phyloP scores from a whole-genome alignment of 2,113 vertebrate species.

The Nipponia nippon region DNA sequence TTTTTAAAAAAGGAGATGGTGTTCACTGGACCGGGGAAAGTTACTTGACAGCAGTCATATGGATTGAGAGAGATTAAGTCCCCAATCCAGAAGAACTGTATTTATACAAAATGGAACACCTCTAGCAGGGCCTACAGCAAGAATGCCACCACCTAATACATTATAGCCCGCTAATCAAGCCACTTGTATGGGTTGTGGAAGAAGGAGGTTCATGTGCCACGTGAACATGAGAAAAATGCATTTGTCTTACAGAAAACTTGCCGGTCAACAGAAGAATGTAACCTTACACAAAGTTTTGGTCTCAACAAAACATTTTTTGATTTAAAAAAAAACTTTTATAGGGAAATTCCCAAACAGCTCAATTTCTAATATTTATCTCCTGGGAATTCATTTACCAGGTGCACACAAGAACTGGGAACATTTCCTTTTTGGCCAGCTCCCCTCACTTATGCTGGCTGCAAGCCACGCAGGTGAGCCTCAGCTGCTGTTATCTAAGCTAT shows the following conservation, averaged over 20 bases:
- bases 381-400: constrained; percentile 3
- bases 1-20: background rate
- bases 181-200: background rate
- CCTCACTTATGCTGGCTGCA: background rate
- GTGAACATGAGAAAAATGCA: background rate
- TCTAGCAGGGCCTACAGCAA: background rate
- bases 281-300: background rate
- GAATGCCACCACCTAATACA: background rate
- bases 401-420: background rate
- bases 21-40: background rate
- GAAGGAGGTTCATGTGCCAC: background rate
- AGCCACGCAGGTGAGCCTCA: constrained; percentile 25
- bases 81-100: background rate
- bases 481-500: constrained; percentile 17
- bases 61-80: background rate
- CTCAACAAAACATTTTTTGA: background rate
- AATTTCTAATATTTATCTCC: background rate
- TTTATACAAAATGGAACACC: background rate
- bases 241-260: background rate
- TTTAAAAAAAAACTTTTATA: background rate
- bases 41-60: background rate
- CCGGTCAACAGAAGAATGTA: background rate
- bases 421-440: constrained; percentile 34
- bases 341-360: background rate
- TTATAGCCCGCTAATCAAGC: background rate